These are phyloP conservation scores for Heliconius charithonia DNA, from an alignment of 2,888 invertebrate species.

Conservation along the genomic window DNA sequence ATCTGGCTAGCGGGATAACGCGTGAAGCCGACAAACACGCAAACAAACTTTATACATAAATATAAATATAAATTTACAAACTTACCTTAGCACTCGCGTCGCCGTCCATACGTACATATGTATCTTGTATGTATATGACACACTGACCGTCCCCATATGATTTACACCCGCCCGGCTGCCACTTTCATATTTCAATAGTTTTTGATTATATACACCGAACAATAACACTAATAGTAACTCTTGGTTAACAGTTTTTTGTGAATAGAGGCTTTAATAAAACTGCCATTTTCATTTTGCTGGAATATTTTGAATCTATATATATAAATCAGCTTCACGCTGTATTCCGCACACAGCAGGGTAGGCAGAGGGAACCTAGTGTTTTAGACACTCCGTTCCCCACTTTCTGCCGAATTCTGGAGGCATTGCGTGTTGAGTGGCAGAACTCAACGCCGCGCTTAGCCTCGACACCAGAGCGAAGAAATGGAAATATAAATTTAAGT, in stretches of 20 bases:
- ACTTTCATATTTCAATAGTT: conserved; percentile 46
- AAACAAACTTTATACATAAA: neutral
- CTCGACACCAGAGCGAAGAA: too few species aligned
- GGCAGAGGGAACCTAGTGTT: too few species aligned
- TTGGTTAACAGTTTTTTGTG: neutral
- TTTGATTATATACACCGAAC: conserved; percentile 39
- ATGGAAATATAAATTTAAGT: too few species aligned
- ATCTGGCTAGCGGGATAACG: too few species aligned
- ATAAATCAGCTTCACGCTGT: too few species aligned
- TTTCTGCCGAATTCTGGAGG: too few species aligned
- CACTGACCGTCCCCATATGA: conserved; percentile 48
- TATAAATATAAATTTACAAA: neutral
- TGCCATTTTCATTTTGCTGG: conserved; percentile 38
- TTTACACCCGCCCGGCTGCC: conserved; percentile 46
- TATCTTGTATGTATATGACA: conserved; percentile 35
- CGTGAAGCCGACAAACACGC: neutral
- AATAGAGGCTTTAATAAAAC: conserved; percentile 9
- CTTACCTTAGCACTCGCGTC: conserved; percentile 7
- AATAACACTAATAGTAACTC: conserved; percentile 34
- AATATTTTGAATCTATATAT: neutral
- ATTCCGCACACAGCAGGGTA: too few species aligned
- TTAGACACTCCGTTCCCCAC: too few species aligned
- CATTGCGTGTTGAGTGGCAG: too few species aligned
- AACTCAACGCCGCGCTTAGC: too few species aligned
- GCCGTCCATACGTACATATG: conserved; percentile 30